Conservation (phyloP, 2,797 vertebrate genomes). For the Choloepus didactylus region DNA sequence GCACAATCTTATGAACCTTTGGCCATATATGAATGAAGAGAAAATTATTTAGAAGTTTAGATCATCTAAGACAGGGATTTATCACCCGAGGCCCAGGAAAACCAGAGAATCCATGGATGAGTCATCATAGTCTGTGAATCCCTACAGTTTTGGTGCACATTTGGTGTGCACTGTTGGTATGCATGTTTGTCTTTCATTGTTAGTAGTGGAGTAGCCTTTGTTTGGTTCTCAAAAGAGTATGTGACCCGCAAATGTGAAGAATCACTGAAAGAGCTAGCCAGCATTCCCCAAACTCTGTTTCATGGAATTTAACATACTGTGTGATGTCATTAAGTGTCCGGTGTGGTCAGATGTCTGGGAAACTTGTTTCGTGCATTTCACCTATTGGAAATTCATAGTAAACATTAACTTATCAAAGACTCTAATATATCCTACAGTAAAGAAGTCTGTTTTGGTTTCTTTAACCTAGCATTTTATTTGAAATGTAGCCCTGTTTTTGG, state of each 20-base stretch:
- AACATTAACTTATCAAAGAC: slow-evolving; percentile 20
- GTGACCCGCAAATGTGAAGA: not conserved
- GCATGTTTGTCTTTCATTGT: not conserved
- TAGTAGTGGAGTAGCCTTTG: not conserved
- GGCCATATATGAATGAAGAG: not conserved
- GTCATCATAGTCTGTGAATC: not conserved
- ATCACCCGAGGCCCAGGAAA: not conserved
- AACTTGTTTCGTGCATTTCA: not conserved
- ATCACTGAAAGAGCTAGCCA: not conserved
- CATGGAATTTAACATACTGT: not conserved
- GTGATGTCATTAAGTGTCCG: not conserved
- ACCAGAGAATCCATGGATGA: not conserved
- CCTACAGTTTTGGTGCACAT: not conserved
- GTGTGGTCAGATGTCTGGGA: slow-evolving; percentile 15
- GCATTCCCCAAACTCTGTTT: slow-evolving; percentile 18
- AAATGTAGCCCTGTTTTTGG: not conserved
- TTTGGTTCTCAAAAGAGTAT: not conserved
- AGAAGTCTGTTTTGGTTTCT: slow-evolving; percentile 21
- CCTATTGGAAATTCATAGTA: slow-evolving; percentile 22
- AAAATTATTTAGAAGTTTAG: slow-evolving; percentile 12
- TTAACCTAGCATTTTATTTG: slow-evolving; percentile 41
- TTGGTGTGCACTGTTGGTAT: not conserved
- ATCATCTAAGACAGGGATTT: not conserved
- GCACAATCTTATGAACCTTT: not conserved
- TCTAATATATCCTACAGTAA: slow-evolving; percentile 6